Percentiles rank a stretch among this genome's conserved stretches.
Conservation (phyloP, 2,888 invertebrate species). For the Proisotoma minuta region DNA sequence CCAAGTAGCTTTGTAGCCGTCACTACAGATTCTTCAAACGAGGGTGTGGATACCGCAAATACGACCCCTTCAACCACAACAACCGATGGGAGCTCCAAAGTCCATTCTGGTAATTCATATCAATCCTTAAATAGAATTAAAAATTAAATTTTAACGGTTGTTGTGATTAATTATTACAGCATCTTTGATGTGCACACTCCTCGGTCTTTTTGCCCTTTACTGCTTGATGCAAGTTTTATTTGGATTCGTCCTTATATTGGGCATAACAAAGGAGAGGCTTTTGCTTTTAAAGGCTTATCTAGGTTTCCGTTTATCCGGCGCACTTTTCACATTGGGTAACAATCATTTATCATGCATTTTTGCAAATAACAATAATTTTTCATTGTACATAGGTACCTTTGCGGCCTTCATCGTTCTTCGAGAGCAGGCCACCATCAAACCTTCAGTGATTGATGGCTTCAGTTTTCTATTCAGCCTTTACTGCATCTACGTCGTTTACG, state of each 20-base stretch:
- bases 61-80: too few relatives aligned
- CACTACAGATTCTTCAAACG: too few relatives aligned
- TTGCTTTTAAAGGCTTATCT: neutral
- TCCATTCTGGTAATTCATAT: too few relatives aligned
- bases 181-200: neutral
- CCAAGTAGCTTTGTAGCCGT: too few relatives aligned
- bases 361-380: too few relatives aligned
- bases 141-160: too few relatives aligned
- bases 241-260: neutral
- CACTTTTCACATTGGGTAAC: neutral
- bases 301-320: neutral
- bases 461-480: neutral
- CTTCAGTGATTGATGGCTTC: neutral
- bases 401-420: neutral
- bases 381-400: too few relatives aligned
- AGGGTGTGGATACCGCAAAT: too few relatives aligned
- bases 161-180: neutral
- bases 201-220: neutral
- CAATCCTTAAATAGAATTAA: too few relatives aligned
- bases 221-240: neutral
- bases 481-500: constrained; percentile 1
- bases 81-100: too few relatives aligned
- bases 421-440: neutral
- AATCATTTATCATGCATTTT: too few relatives aligned
- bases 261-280: neutral